These are phyloP conservation scores for Falco punctatus DNA, from an alignment of 2,113 vertebrate genomes.

Conservation along the genomic window DNA sequence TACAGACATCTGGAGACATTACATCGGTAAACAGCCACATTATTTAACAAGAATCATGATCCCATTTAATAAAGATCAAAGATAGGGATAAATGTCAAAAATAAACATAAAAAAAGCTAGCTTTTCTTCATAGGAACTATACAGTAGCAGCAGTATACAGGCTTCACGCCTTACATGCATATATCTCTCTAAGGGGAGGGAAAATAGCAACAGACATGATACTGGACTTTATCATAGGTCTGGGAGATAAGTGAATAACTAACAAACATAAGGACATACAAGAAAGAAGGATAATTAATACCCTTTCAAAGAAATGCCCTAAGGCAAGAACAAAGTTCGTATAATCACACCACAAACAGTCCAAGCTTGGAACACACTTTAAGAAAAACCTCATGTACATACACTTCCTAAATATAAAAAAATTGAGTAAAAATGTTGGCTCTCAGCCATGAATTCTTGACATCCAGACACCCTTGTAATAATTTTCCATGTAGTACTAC, in stretches of 20 bases:
- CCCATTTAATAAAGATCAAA: not conserved
- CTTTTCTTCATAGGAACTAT: not conserved
- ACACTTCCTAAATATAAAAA: not conserved
- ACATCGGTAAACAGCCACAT: not conserved
- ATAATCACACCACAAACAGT: not conserved
- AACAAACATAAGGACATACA: not conserved
- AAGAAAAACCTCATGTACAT: not conserved
- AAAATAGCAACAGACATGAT: not conserved
- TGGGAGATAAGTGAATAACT: not conserved
- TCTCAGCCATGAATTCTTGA: not conserved
- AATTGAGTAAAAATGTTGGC: not conserved
- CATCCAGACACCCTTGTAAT: not conserved
- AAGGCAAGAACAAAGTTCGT: not conserved
- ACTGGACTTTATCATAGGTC: not conserved
- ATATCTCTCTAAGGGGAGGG: not conserved
- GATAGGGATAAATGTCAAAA: not conserved
- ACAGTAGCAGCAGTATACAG: not conserved
- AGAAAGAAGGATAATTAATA: not conserved
- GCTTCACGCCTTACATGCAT: not conserved
- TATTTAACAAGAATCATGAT: not conserved
- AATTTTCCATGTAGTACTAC: not conserved
- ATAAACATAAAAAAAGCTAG: not conserved
- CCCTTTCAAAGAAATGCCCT: not conserved
- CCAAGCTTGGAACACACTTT: not conserved
- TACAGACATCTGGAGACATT: not conserved